Base-by-base conservation (phyloP, 1,140 invertebrate species). In the Drosophila rufa region DNA sequence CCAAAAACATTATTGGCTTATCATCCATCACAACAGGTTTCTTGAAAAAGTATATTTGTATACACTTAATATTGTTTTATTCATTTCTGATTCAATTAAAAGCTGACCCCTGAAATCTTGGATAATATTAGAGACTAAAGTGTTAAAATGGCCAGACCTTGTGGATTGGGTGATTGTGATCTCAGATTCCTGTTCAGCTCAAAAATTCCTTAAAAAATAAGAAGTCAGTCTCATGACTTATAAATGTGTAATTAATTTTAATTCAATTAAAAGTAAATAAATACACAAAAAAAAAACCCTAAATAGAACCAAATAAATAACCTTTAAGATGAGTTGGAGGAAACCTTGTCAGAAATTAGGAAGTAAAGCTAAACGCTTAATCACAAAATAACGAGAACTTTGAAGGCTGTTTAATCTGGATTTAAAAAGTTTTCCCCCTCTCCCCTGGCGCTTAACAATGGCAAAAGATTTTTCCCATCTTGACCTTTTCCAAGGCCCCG, bases 361-460 rank as follows among this genome's bases (percentile, higher is more conserved):
- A 14, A 25, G 25, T 22, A 12, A n/a, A 17, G 55, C 19, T 40
- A 25, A 40, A 17, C 46, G 27, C 58, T 61, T 61, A 53, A 53
- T 60, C 45, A 33, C 17, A 17, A 60, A 53, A 15, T 51, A 33
- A 61, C 17, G 45, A 53, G 27, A 57, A 42, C 22, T 25, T 33
- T 42, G 11, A 33, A 42, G 19, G 53, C 36, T 56, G 53, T 56
- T 56, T 56, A 56, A 56, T 56, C 53, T 59, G n/a, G 56, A 59
- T 45, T 64, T 45, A 19, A 43, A 66, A 61, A 66, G 40, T 66
- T 45, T n/a, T 22, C 19, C 19, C n/a, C 4, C 12, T 25, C 42
- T 43, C 14, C 40, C 27, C 15, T 2, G 36, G 12, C 17, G 12
- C 50, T 12, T 27, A 64, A 64, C 50, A 64, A 56, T 40, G 47